phyloP scores from a whole-genome alignment of 2,113 vertebrate genomes.

The Rhynchomys soricoides region DNA sequence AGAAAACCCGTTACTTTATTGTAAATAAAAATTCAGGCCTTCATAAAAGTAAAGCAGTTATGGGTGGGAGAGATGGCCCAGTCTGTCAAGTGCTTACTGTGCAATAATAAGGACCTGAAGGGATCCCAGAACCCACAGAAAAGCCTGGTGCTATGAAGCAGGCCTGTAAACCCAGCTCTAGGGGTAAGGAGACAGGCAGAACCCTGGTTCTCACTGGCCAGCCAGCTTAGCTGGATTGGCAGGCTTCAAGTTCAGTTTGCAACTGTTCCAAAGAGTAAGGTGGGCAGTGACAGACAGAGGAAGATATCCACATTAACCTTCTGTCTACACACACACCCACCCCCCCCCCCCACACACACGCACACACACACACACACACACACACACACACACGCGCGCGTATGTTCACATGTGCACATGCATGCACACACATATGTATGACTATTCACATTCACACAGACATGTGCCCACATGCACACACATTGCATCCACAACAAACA shows the following conservation, averaged over 20 bases:
- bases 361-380: neutral
- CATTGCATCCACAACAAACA: too few species aligned
- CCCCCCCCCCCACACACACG: too few species aligned
- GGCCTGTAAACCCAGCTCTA: neutral
- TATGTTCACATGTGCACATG: rapidly evolving
- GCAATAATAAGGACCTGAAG: neutral
- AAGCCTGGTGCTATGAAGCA: neutral
- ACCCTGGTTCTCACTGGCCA: neutral
- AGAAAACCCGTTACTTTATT: neutral
- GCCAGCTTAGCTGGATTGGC: neutral
- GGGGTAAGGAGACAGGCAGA: neutral
- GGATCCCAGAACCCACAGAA: neutral
- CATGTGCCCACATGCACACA: neutral
- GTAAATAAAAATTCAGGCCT: neutral
- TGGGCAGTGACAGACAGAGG: neutral
- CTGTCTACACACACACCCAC: neutral
- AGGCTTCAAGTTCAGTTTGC: neutral
- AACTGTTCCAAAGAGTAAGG: neutral
- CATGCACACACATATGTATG: too few species aligned
- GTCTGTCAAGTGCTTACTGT: neutral
- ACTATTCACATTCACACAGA: neutral
- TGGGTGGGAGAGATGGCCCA: neutral
- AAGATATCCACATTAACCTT: neutral
- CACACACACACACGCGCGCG: rapidly evolving
- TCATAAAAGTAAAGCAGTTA: constrained; percentile 18